Conservation (phyloP, 2,113 vertebrate genomes). For the Proteles cristata region DNA sequence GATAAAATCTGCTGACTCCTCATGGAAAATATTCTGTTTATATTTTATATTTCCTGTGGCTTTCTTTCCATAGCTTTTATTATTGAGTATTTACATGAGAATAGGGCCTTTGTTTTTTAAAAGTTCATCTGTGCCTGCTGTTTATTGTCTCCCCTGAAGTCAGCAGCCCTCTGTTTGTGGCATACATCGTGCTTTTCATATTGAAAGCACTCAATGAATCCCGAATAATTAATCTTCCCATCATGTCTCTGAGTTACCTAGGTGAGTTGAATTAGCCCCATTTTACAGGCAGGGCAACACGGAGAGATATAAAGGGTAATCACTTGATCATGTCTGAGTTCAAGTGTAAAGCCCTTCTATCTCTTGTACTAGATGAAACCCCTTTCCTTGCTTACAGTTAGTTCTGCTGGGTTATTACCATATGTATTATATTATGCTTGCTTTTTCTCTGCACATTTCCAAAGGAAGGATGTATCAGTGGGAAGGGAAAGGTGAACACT, state of each 20-base stretch:
- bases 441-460: background rate
- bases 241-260: conserved; percentile 9
- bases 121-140: conserved; percentile 77
- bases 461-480: background rate
- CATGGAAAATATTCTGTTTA: conserved; percentile 76
- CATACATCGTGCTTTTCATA: conserved; percentile 71
- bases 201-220: conserved; percentile 48
- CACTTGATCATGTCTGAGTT: background rate
- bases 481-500: background rate
- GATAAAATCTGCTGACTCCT: conserved; percentile 82
- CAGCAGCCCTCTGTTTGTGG: conserved; percentile 53
- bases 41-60: conserved; percentile 66
- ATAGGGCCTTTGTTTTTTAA: conserved; percentile 78
- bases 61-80: conserved; percentile 66
- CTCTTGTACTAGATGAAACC: background rate
- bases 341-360: background rate
- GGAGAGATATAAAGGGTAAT: background rate
- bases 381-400: background rate
- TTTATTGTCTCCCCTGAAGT: conserved; percentile 63
- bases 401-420: background rate
- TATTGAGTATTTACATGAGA: conserved; percentile 78
- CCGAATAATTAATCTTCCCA: conserved; percentile 61
- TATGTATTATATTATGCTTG: background rate
- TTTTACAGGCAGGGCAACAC: conserved; percentile 6
- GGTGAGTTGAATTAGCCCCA: conserved; percentile 48